These are phyloP conservation scores for Recurvirostra avosetta DNA, from an alignment of 2,113 vertebrate species.

Conservation along the genomic window DNA sequence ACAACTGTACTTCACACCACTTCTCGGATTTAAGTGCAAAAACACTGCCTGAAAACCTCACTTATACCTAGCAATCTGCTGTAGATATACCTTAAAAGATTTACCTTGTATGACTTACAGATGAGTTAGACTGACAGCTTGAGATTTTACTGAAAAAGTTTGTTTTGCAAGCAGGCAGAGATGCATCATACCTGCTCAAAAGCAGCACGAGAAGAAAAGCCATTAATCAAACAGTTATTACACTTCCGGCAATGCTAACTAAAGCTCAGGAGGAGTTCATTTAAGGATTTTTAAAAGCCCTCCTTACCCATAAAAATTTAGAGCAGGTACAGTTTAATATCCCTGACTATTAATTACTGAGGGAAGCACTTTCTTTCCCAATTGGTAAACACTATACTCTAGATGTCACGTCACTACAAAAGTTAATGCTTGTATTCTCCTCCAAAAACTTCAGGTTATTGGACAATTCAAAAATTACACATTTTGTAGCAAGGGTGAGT, in stretches of 20 bases:
- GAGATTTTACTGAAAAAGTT: constrained; percentile 12
- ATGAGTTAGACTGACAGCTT: constrained; percentile 3
- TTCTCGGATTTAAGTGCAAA: not conserved
- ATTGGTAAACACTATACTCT: not conserved
- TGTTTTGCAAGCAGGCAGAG: not conserved
- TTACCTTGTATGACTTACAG: constrained; percentile 27
- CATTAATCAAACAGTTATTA: not conserved
- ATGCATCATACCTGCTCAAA: constrained; percentile 14
- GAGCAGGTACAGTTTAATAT: not conserved
- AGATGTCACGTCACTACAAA: not conserved
- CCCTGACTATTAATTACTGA: not conserved
- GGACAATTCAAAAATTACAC: not conserved
- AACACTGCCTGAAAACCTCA: not conserved
- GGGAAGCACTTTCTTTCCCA: not conserved
- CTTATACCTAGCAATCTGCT: not conserved
- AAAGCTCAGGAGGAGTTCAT: not conserved
- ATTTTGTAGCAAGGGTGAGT: not conserved
- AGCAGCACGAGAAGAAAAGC: not conserved
- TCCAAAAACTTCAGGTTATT: not conserved
- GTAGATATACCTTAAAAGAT: not conserved
- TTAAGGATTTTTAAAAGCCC: not conserved
- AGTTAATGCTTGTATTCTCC: not conserved
- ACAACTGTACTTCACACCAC: not conserved
- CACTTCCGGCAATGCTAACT: not conserved
- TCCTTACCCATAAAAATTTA: not conserved